Evolutionary conservation across 1,140 invertebrate genomes (phyloP), one percentile per base, ranked within the genome.

Genomic region (Hylaeus volcanicus): DNA sequence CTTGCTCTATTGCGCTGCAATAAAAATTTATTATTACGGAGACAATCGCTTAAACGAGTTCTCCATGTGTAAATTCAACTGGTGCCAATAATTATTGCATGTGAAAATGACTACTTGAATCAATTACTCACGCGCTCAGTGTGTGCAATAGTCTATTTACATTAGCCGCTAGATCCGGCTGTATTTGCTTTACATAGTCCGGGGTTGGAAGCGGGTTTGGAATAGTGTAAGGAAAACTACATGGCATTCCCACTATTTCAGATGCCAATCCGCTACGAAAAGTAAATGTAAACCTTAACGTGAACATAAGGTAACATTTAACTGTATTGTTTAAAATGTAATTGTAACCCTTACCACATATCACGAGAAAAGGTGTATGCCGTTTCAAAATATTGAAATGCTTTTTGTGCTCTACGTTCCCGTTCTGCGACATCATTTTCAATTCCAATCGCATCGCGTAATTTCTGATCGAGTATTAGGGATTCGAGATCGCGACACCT

Each of bases 331-430:
- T 12, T 69, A 12, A 58, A 55, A 75, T 5, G 37, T 48, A 71
- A 45, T n/a, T 5, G 0, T 15, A 55, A 79, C 63, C 56, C 83
- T 88, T 79, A 89, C 90, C 89, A 91, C 37, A 88, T 74, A 74
- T 93, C 88, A 48, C 91, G 83, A 1, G 90, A 78, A 43, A 86
- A 91, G 53, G 53, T 66, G 72, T 92, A 92, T 45, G 92, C 81
- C 11, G 86, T 41, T 58, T 92, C 86, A 12, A 92, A 90, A 55
- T 81, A 86, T 26, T 83, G 68, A 14, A 93, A 92, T 60, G 87
- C 90, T 53, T 66, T 77, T 1, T 75, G 39, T 1, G 91, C 89
- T 53, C 77, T 88, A 0, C 37, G 45, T 71, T 92, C 82, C 64
- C 88, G 73, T 56, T 87, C 86, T 51, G 60, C 26, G 0, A 60